These are phyloP conservation scores for Nesometra sesokonis DNA, from an alignment of 35 echinoderm and acorn worm species.

Conservation along the genomic window DNA sequence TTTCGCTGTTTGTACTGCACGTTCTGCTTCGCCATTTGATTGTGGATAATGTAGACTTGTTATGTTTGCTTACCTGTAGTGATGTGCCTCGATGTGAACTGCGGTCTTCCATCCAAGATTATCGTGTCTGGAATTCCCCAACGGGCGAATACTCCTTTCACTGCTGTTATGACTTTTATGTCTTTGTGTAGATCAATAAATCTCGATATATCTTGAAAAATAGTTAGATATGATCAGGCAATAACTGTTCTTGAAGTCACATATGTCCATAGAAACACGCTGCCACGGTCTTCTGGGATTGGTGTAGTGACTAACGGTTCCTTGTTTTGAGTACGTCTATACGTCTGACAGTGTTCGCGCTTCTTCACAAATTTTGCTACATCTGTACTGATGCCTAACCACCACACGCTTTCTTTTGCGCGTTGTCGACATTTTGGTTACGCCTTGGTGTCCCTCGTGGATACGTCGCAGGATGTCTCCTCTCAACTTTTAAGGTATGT, in stretches of 20 bases:
- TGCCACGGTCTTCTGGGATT: background rate
- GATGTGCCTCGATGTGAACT: too few species aligned
- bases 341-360: background rate
- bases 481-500: background rate
- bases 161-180: too few species aligned
- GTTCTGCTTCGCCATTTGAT: constrained; percentile 9
- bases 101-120: too few species aligned
- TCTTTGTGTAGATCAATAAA: too few species aligned
- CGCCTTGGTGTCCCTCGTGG: constrained; percentile 26
- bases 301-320: background rate
- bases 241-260: background rate
- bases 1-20: constrained; percentile 24
- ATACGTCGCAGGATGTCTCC: constrained; percentile 2
- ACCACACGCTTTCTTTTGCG: constrained; percentile 13
- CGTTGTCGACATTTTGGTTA: constrained; percentile 23
- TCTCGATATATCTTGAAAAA: too few species aligned
- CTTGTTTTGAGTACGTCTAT: background rate
- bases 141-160: too few species aligned
- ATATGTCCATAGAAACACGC: background rate
- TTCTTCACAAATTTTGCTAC: constrained; percentile 17
- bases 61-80: too few species aligned
- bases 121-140: too few species aligned
- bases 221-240: background rate
- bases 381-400: constrained; percentile 6
- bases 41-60: background rate